Base-by-base conservation (phyloP, 2,888 invertebrate genomes). In the Eupithecia inturbata region DNA sequence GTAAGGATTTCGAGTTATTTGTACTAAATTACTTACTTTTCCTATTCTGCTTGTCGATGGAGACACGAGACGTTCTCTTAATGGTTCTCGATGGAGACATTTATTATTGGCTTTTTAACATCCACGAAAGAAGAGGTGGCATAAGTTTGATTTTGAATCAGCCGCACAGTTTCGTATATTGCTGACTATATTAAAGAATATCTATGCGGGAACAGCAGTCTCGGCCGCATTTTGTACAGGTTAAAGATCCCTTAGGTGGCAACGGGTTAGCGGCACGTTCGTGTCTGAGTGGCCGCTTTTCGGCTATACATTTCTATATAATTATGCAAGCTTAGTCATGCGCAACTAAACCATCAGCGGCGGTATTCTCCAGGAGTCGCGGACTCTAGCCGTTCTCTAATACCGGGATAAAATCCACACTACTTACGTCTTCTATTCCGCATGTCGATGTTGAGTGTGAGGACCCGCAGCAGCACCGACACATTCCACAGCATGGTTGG, bases 401-500 rank as follows among this genome's bases (percentile, higher is more conserved):
- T 45, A 6, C 41, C 19, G 19, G 41, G n/a, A 49, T 49, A 22
- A 53, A 53, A 22, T 53, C 49, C 22, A 22, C 57, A 22, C 22
- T 22, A 53, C 76, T 70, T 75, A 79, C 78, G 70, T 36, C 63
- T 85, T 16, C 79, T 83, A 64, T 84, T 78, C 5, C 83, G 78
- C 9, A 68, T 79, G 74, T 90, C 87, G 31, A 91, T 81, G 73
- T 88, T 87, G 0, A 91, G 80, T 0, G 86, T 82, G 1, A 90
- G 72, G 0, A 78, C 66, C 68, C 87, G 77, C n/a, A 90, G 79
- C 72, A 90, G 72, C 14, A 77, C 53, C 7, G 85, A 82, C 0
- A 88, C 81, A 70, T 92, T 91, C 70, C 82, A 82, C 6, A 90
- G 19, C 87, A 91, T 88, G 0, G 87, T 88, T 0, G 88, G 84